phyloP scores from a whole-genome alignment of 2,797 vertebrate genomes.

The Oophaga sylvatica region DNA sequence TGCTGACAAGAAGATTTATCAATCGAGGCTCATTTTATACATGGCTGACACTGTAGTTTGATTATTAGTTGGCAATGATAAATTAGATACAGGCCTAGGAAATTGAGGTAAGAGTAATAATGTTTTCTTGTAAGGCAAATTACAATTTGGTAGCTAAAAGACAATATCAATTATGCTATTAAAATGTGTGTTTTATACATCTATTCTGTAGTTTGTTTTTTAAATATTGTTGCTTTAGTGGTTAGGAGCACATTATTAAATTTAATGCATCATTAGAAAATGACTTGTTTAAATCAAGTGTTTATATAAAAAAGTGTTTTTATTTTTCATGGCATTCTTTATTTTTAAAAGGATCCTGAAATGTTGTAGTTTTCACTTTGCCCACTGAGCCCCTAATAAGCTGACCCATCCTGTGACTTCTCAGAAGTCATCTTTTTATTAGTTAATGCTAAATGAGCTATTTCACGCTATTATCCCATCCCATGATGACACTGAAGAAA shows the following conservation, averaged over 20 bases:
- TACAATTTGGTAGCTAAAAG: background rate
- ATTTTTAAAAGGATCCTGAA: background rate
- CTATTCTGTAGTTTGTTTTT: background rate
- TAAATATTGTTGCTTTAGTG: background rate
- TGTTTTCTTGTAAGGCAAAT: background rate
- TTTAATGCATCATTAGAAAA: too few species aligned
- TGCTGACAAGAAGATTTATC: slow-evolving; percentile 48
- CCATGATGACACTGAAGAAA: too few species aligned
- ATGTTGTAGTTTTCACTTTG: background rate
- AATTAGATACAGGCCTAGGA: slow-evolving; percentile 14
- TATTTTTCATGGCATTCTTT: background rate
- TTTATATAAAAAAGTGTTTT: background rate
- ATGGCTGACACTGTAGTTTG: slow-evolving; percentile 3
- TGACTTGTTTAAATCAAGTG: background rate
- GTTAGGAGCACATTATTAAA: background rate
- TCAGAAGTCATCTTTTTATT: too few species aligned
- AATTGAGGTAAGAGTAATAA: background rate
- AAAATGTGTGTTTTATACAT: background rate
- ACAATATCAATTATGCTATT: background rate
- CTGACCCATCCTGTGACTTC: too few species aligned
- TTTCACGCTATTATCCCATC: too few species aligned
- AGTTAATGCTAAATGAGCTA: too few species aligned
- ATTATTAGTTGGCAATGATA: slow-evolving; percentile 26
- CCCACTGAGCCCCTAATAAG: too few species aligned
- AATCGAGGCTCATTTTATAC: slow-evolving; percentile 11